Evolutionary conservation across 2,888 invertebrate genomes (phyloP), one percentile per base, ranked within the genome.

Genomic region (Phania funesta): DNA sequence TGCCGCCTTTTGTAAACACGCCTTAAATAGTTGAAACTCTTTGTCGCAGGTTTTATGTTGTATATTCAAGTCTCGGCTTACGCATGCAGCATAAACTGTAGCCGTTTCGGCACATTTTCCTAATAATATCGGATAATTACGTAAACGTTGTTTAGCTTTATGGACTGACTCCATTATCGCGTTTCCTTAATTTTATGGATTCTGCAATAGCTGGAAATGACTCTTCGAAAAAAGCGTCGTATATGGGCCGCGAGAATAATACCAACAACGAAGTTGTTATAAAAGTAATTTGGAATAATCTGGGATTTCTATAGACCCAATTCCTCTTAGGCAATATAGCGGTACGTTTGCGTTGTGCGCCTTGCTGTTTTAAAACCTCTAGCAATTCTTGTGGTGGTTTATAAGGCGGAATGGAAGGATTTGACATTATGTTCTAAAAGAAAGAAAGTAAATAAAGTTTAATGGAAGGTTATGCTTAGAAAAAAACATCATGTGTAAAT

Each of bases 21-120:
- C 89, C 87, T 94, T 94, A 86, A 98, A 95, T 78, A 93, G 93
- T 64, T 93, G 91, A 89, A 98, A 98, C 89, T 98, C 97, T 84
- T 93, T 92, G 22, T 92, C 92, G 88, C 98, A 98, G 87, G 94
- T 94, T 88, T 94, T 93, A 84, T 95, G 93, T 86, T 93, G 93
- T 1, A 97, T 92, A 86, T 94, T 92, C 75, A 95, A 94, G 87
- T 94, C 94, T 32, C 93, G 92, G 50, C 96, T 91, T 1, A 97
- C 96, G 90, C 98, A 98, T 64, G 93, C 92, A 0, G 97, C 97
- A 92, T 98, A 98, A 0, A 92, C 86, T 1, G 93, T 88, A 1
- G 94, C 96, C 86, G 94, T 93, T 85, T 93, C 93, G 6, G 93
- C 92, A 90, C 97, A 97, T 90, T 95, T 94, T 0, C 93, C 93